Evolutionary conservation across 2,888 invertebrate genomes (phyloP).

Genomic region (Lamproptera curius): DNA sequence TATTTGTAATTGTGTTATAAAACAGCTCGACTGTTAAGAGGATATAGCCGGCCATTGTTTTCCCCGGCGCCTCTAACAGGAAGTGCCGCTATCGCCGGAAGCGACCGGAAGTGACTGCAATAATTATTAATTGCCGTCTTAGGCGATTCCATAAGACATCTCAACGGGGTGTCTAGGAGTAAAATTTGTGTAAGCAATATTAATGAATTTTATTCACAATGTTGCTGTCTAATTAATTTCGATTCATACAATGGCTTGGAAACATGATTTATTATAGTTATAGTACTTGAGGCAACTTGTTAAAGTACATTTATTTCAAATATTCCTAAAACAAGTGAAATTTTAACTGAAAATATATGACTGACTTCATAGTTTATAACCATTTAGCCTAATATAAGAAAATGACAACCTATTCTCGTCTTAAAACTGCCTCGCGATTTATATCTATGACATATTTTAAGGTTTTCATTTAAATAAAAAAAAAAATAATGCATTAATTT

Average conservation of each 20-base stretch:
- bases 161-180: constrained; percentile 42
- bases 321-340: too few species aligned
- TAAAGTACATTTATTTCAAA: too few species aligned
- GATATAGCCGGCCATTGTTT: constrained; percentile 41
- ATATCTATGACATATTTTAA: too few species aligned
- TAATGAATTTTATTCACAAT: constrained; percentile 29
- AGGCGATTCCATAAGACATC: constrained; percentile 55
- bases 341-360: too few species aligned
- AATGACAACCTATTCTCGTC: too few species aligned
- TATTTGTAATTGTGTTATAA: too few species aligned
- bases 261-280: not conserved
- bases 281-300: too few species aligned
- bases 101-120: constrained; percentile 67
- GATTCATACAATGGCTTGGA: constrained; percentile 22
- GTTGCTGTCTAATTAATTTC: constrained; percentile 19
- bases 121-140: constrained; percentile 72
- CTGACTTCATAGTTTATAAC: too few species aligned
- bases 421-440: too few species aligned
- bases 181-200: constrained; percentile 34
- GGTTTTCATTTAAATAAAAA: too few species aligned
- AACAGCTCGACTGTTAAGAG: constrained; percentile 41
- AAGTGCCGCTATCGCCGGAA: constrained; percentile 53
- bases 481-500: too few species aligned
- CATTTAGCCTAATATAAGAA: too few species aligned
- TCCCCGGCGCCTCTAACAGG: constrained; percentile 37